phyloP scores from a whole-genome alignment of 1,140 invertebrate genomes.

The Macrosteles quadrilineatus region DNA sequence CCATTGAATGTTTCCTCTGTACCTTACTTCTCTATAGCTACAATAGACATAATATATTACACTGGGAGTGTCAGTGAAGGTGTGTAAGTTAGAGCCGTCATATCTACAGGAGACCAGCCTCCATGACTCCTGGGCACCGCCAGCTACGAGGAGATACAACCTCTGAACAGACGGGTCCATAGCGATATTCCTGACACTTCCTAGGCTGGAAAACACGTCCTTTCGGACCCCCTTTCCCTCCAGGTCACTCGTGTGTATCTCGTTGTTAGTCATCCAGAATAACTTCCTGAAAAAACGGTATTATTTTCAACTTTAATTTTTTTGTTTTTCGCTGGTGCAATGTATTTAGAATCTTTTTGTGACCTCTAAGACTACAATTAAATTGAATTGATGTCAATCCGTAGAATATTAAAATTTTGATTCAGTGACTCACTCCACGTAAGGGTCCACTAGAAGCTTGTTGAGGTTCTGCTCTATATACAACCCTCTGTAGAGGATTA shows the following conservation, averaged over 20 bases:
- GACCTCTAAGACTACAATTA: too few species aligned
- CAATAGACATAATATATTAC: too few species aligned
- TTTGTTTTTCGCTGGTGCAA: too few species aligned
- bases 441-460: neutral
- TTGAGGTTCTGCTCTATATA: neutral
- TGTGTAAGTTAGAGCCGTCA: neutral
- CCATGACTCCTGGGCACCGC: neutral
- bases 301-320: too few species aligned
- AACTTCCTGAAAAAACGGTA: neutral
- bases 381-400: too few species aligned
- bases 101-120: neutral
- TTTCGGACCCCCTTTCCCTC: neutral
- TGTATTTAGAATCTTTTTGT: too few species aligned
- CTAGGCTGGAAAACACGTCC: neutral
- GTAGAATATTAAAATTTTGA: too few species aligned
- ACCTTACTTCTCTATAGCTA: too few species aligned
- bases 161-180: neutral
- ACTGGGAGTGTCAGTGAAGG: neutral
- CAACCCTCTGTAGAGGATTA: neutral
- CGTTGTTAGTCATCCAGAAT: slow-evolving; percentile 8
- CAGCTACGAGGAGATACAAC: neutral
- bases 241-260: neutral
- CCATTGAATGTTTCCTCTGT: too few species aligned
- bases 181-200: neutral
- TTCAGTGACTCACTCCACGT: too few species aligned